phyloP scores from a whole-genome alignment of 2,888 invertebrate genomes.

The Cistogaster globosa region DNA sequence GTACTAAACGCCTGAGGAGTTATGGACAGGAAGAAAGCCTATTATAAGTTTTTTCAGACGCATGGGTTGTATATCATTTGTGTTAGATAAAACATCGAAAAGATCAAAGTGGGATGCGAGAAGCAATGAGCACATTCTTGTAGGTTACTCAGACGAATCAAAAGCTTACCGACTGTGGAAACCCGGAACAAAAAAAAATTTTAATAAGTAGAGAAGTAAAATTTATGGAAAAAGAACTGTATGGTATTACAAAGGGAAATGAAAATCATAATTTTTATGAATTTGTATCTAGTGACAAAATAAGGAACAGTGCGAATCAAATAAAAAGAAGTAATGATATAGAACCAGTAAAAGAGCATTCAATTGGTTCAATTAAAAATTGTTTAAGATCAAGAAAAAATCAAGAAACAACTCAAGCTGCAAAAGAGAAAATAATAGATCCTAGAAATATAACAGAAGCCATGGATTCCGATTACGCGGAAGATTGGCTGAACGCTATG shows the following conservation, averaged over 20 bases:
- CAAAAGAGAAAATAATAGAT: constrained; percentile 4
- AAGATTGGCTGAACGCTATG: constrained; percentile 34
- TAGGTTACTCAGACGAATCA: constrained; percentile 9
- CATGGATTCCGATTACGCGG: background rate
- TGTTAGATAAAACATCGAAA: constrained; percentile 2
- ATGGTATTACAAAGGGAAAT: background rate
- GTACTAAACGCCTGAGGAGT: no score
- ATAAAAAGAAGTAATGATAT: background rate
- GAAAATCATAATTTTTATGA: no score
- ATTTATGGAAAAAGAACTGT: background rate
- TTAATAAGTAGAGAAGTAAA: background rate
- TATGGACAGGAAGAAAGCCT: background rate
- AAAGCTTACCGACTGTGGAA: constrained; percentile 6
- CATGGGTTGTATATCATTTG: constrained; percentile 20
- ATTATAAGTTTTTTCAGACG: background rate
- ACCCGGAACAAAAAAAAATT: background rate
- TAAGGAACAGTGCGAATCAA: background rate
- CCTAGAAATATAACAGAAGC: constrained; percentile 29
- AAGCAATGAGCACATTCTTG: constrained; percentile 8
- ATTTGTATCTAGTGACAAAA: no score
- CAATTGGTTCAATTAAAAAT: no score
- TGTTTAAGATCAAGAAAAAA: no score
- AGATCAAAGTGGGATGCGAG: constrained; percentile 12
- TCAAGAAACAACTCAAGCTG: no score
- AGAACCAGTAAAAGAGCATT: background rate